Evolutionary conservation across 2,113 vertebrate genomes (phyloP).

Genomic region (Phylloscopus whistleri): DNA sequence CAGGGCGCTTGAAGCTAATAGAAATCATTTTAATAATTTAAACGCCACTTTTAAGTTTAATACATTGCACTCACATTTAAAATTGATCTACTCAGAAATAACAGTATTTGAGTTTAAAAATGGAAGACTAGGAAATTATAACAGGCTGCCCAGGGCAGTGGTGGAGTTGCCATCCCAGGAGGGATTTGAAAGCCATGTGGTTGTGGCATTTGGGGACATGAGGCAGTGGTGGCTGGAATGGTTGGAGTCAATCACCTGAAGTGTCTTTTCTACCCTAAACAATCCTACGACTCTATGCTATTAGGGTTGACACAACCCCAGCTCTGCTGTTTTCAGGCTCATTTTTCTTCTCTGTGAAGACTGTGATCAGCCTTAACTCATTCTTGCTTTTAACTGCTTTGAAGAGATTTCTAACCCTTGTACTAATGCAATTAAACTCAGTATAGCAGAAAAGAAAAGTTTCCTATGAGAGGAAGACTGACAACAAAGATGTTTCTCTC

Average conservation of each 20-base stretch:
- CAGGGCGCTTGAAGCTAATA: background rate
- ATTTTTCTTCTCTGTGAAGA: background rate
- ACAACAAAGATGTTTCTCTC: background rate
- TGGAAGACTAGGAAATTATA: background rate
- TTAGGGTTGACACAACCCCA: background rate
- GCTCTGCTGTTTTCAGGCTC: background rate
- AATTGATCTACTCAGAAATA: conserved; percentile 13
- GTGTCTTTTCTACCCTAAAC: background rate
- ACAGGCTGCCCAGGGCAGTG: background rate
- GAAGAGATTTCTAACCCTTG: background rate
- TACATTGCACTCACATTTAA: background rate
- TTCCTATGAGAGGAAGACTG: background rate
- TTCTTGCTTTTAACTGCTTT: background rate
- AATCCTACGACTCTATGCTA: background rate
- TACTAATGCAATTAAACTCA: background rate
- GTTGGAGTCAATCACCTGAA: background rate
- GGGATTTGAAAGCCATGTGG: background rate
- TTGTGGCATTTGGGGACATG: background rate
- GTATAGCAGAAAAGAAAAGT: background rate
- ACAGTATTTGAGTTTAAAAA: background rate
- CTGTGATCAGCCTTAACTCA: background rate
- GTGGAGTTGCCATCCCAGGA: background rate
- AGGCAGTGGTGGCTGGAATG: background rate
- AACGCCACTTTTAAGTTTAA: conserved; percentile 28
- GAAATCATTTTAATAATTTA: conserved; percentile 40